Conservation (phyloP, 2,888 invertebrate species). For the Sesia apiformis region DNA sequence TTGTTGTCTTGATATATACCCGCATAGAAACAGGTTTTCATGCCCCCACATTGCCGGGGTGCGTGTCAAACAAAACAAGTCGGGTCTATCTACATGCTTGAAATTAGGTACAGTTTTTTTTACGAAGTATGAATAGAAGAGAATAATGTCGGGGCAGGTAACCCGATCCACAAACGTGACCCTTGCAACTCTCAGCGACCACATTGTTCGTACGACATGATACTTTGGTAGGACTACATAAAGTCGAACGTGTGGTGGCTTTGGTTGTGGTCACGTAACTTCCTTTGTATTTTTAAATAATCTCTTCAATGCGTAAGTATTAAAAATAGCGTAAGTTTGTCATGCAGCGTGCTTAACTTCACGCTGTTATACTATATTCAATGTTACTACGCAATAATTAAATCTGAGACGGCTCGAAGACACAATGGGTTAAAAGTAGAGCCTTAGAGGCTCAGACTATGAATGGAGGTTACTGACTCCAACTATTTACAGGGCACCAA, state of each 20-base stretch:
- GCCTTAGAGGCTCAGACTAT: no score
- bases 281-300: slow-evolving; percentile 6
- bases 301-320: no score
- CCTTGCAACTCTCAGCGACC: slow-evolving; percentile 25
- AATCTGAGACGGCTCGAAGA: no score
- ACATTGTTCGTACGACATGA: slow-evolving; percentile 37
- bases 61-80: slow-evolving; percentile 38
- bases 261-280: slow-evolving; percentile 18
- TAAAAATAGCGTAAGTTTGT: no score
- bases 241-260: slow-evolving; percentile 8
- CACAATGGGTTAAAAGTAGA: no score
- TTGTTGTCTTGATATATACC: slow-evolving; percentile 31
- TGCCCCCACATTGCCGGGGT: slow-evolving; percentile 34
- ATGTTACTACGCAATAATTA: no score
- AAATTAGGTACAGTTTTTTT: slow-evolving; percentile 38
- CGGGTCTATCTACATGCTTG: slow-evolving; percentile 26
- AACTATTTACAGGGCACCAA: no score
- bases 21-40: slow-evolving; percentile 41
- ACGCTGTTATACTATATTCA: no score
- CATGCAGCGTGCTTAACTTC: no score
- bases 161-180: slow-evolving; percentile 43
- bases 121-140: slow-evolving; percentile 35
- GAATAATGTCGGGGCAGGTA: slow-evolving; percentile 41
- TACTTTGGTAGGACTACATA: slow-evolving; percentile 22
- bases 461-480: no score